Evolutionary conservation across 2,113 vertebrate species (phyloP), one percentile per base, ranked within the genome.

Genomic region (Tachysurus vachellii): DNA sequence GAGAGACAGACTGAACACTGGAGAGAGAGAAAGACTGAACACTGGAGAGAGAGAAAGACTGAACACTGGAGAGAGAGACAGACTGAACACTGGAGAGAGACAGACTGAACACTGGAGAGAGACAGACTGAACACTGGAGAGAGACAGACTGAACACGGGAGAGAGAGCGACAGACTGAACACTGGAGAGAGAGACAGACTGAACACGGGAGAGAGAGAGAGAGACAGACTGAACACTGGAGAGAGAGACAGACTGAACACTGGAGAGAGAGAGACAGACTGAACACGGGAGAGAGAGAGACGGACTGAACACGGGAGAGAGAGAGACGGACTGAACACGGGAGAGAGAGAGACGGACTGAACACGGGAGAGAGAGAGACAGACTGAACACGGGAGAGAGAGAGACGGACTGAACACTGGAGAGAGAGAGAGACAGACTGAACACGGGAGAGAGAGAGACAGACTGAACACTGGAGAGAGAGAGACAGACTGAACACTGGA

Each of bases 61-160:
- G 28, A 31, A 68, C 31, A 50, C 36, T 3, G 12, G 62, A 64
- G 21, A 62, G 7, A 31, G 71, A 90, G 83, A 86, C 89, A 11
- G 62, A 82, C 68, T 57, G 57, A 68, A 6, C 4, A 1, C 8
- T 9, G 3, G 62, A 59, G 64, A 68, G 10, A n/a, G 0, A 73
- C 19, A 11, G 28, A 70, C 2, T 8, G 11, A 66, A n/a, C 3
- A 28, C 13, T 4, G 11, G 64, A 14, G 13, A 31, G 64, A 68
- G 14, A 73, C 8, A 44, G 19, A 73, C 2, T 8, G 11, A 66
- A n/a, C 3, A 28, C 13, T 4, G 11, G 64, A 14, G 13, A 31
- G 64, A 68, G 14, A 66, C 11, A 28, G 26, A 36, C 36, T 36
- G 36, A 28, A 4, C 1, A 42, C 1, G 4, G 31, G 13, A 42